A percentile compares a stretch with the other conserved stretches of the same genome.
Evolutionary conservation across 2,113 vertebrate species (phyloP).

Genomic region (Oreochromis niloticus): DNA sequence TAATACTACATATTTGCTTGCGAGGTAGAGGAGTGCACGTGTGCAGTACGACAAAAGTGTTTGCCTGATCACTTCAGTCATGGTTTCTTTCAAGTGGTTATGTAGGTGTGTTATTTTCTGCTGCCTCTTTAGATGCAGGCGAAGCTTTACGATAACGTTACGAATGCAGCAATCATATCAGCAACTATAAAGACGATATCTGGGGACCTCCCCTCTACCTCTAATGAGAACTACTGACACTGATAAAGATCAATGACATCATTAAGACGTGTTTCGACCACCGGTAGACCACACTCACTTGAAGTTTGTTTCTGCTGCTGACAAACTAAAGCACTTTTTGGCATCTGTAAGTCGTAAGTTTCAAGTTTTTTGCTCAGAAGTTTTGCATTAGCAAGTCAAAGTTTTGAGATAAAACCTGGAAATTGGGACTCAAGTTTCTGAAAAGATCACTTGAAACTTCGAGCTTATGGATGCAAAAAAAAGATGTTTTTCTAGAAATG

Average conservation of each 20-base stretch:
- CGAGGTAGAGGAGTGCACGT: neutral
- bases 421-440: neutral
- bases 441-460: neutral
- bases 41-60: neutral
- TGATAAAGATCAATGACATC: neutral
- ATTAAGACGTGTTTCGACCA: neutral
- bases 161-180: neutral
- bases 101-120: neutral
- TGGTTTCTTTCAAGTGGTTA: neutral
- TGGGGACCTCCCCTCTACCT: neutral
- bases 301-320: neutral
- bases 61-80: neutral
- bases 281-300: neutral
- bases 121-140: neutral
- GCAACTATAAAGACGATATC: neutral
- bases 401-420: neutral
- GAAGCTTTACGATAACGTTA: neutral
- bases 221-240: neutral
- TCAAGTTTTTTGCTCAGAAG: neutral
- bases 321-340: neutral
- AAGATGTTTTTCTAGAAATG: neutral
- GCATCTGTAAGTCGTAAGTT: neutral
- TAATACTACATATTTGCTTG: neutral
- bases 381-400: neutral
- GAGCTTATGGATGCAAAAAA: neutral